Evolutionary conservation across 2,113 vertebrate species (phyloP).

Genomic region (Cricetomys ansorgei): DNA sequence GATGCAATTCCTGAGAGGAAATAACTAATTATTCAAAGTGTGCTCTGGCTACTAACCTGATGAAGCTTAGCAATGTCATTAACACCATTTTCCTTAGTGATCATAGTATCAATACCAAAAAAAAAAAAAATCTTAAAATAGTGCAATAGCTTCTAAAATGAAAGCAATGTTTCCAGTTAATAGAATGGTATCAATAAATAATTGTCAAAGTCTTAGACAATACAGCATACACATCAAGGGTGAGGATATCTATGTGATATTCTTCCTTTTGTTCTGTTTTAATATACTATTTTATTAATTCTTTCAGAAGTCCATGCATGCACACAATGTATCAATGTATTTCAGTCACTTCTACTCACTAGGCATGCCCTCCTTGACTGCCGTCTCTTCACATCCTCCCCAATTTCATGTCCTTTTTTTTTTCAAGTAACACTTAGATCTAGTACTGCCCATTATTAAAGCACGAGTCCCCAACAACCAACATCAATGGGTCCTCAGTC

Average conservation of each 20-base stretch:
- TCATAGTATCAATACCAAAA: neutral
- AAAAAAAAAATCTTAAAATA: neutral
- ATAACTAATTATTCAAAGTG: neutral
- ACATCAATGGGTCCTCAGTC: too few species aligned
- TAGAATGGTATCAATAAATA: neutral
- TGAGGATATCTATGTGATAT: neutral
- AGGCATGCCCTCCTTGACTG: neutral
- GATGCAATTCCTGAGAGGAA: neutral
- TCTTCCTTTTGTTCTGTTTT: neutral
- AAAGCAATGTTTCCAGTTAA: neutral
- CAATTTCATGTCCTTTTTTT: neutral
- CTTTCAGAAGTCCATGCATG: neutral
- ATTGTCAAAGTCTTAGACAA: neutral
- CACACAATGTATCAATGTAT: neutral
- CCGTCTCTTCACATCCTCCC: neutral
- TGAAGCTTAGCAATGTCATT: neutral
- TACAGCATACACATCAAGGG: neutral
- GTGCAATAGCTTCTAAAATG: neutral
- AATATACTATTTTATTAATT: neutral
- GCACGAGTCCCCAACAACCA: neutral
- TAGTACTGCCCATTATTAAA: neutral
- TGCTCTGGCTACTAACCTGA: neutral
- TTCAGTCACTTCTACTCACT: neutral
- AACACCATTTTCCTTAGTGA: neutral
- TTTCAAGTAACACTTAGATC: neutral